Conservation (phyloP, 53 echinoderm and acorn worm genomes). For the Paelopatides confundens region DNA sequence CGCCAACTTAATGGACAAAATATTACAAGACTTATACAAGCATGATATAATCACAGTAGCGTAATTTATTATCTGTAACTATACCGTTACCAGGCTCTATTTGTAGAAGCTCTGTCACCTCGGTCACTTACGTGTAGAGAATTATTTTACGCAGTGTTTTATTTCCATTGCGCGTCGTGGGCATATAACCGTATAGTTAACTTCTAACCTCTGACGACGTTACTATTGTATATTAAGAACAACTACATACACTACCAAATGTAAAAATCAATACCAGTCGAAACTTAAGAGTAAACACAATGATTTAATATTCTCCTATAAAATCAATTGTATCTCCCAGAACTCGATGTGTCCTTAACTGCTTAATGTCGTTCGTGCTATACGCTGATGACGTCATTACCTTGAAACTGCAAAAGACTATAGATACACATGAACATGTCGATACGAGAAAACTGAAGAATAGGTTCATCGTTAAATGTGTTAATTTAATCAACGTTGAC, state of each 20-base stretch:
- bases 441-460: background rate
- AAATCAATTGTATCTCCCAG: background rate
- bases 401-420: background rate
- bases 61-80: too few relatives aligned
- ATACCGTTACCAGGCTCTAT: too few relatives aligned
- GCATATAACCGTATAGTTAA: too few relatives aligned
- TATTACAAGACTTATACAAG: too few relatives aligned
- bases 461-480: slow-evolving; percentile 10
- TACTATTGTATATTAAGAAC: too few relatives aligned
- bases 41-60: too few relatives aligned
- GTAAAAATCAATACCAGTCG: slow-evolving; percentile 31
- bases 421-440: background rate
- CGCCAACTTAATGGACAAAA: too few relatives aligned
- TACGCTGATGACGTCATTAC: slow-evolving; percentile 3
- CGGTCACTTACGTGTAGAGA: too few relatives aligned
- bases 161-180: too few relatives aligned
- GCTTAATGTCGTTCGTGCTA: slow-evolving; percentile 6
- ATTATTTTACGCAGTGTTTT: too few relatives aligned
- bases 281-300: slow-evolving; percentile 32
- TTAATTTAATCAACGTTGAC: slow-evolving; percentile 40
- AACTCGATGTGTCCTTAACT: slow-evolving; percentile 30
- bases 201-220: too few relatives aligned
- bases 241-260: background rate
- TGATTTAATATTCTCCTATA: slow-evolving; percentile 17
- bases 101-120: too few relatives aligned